phyloP scores from a whole-genome alignment of 2,113 vertebrate genomes.

The Paramormyrops kingsleyae region DNA sequence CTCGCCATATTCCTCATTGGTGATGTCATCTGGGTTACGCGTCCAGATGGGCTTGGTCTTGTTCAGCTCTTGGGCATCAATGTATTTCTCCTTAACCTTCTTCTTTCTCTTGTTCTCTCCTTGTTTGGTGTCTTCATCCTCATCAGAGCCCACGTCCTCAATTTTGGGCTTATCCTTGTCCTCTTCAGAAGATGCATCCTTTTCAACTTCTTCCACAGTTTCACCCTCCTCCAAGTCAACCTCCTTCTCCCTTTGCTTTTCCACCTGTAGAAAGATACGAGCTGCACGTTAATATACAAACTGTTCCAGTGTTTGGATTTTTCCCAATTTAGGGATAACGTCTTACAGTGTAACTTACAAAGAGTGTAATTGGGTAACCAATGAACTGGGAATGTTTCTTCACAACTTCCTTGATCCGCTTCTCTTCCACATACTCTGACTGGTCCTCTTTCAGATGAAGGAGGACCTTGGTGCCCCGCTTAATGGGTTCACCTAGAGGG shows the following conservation, averaged over 20 bases:
- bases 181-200: slow-evolving; percentile 49
- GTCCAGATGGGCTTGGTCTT: slow-evolving; percentile 85
- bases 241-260: slow-evolving; percentile 90
- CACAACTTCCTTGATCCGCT: slow-evolving; percentile 66
- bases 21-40: slow-evolving; percentile 90
- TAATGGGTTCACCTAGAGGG: slow-evolving; percentile 51
- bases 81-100: slow-evolving; percentile 76
- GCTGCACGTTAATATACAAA: background rate
- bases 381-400: slow-evolving; percentile 77
- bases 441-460: slow-evolving; percentile 71
- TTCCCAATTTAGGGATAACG: background rate
- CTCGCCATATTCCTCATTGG: slow-evolving; percentile 87
- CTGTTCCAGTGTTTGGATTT: background rate
- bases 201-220: slow-evolving; percentile 64
- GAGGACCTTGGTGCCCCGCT: slow-evolving; percentile 64
- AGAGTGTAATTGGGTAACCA: slow-evolving; percentile 73
- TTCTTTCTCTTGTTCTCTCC: slow-evolving; percentile 70
- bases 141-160: slow-evolving; percentile 70
- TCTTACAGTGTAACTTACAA: slow-evolving; percentile 51
- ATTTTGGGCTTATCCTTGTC: slow-evolving; percentile 65
- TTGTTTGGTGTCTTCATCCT: slow-evolving; percentile 59
- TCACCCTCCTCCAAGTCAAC: slow-evolving; percentile 81
- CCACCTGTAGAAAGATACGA: slow-evolving; percentile 58
- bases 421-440: slow-evolving; percentile 65
- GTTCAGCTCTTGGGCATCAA: slow-evolving; percentile 70